phyloP scores from a whole-genome alignment of 2,113 vertebrate genomes.

The Synodontis membranacea region DNA sequence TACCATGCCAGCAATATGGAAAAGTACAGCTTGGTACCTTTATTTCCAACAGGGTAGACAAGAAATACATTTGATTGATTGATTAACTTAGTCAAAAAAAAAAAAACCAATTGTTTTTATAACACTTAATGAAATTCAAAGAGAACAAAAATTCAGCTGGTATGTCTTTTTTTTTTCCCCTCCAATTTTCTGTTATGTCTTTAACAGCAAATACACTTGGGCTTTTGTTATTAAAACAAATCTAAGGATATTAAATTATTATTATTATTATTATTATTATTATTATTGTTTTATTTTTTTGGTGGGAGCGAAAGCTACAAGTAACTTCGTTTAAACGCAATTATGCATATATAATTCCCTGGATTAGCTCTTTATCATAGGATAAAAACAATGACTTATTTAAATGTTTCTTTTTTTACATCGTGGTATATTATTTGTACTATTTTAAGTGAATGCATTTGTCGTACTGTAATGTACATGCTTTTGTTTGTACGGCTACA shows the following conservation, averaged over 20 bases:
- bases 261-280: no score
- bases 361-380: conserved; percentile 47
- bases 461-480: conserved; percentile 44
- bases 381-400: conserved; percentile 36
- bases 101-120: no score
- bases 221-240: background rate
- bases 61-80: background rate
- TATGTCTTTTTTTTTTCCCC: background rate
- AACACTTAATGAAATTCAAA: background rate
- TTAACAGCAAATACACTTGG: no score
- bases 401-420: conserved; percentile 40
- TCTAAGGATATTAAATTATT: background rate
- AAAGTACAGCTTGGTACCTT: no score
- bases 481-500: conserved; percentile 43
- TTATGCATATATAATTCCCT: conserved; percentile 49
- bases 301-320: conserved; percentile 32
- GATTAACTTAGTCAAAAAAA: no score
- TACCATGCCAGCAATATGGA: background rate
- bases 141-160: background rate
- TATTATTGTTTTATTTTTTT: background rate
- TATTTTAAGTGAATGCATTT: conserved; percentile 49
- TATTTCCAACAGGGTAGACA: background rate
- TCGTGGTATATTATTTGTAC: conserved; percentile 50
- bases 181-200: background rate
- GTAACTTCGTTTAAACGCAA: background rate